Percentiles rank a stretch among this genome's conserved stretches.
Evolutionary conservation across 2,113 vertebrate species (phyloP).

Genomic region (Ctenodactylus gundi): DNA sequence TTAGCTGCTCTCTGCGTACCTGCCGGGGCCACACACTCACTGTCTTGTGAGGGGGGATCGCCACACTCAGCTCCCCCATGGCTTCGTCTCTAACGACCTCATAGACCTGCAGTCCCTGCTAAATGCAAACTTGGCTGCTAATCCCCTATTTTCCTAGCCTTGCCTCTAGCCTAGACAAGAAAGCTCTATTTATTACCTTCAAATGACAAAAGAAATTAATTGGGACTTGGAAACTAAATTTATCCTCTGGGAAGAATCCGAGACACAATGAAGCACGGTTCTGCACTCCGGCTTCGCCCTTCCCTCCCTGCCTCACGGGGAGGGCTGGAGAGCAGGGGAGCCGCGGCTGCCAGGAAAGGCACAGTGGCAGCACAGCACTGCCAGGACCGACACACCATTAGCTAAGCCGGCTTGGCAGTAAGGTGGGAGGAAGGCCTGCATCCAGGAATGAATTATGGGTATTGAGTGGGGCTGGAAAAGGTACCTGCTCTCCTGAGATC

Average conservation of each 20-base stretch:
- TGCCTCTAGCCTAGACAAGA: conserved; percentile 43
- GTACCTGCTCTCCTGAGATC: not conserved
- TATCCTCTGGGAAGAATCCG: conserved; percentile 67
- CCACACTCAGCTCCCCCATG: not conserved
- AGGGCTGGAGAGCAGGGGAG: not conserved
- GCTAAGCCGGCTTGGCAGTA: conserved; percentile 62
- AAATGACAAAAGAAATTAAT: conserved; percentile 71
- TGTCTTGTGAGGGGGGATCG: no score
- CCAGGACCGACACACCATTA: no score
- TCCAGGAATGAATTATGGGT: conserved; percentile 38
- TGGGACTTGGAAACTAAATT: conserved; percentile 66
- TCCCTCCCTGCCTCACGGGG: conserved; percentile 31
- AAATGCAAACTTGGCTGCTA: conserved; percentile 38
- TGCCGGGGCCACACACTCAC: no score
- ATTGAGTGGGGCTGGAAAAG: conserved; percentile 1
- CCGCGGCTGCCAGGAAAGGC: no score
- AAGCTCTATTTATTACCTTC: conserved; percentile 71
- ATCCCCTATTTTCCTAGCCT: conserved; percentile 38
- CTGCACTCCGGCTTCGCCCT: conserved; percentile 1
- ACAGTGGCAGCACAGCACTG: no score
- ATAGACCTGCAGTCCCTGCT: not conserved
- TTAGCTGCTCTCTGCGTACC: not conserved
- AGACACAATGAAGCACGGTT: conserved; percentile 40
- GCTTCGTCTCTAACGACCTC: no score
- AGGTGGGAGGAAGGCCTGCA: conserved; percentile 10